A percentile compares a stretch with the other conserved stretches of the same genome.
Conservation (phyloP, 2,888 invertebrate genomes). For the Spilarctia lutea region DNA sequence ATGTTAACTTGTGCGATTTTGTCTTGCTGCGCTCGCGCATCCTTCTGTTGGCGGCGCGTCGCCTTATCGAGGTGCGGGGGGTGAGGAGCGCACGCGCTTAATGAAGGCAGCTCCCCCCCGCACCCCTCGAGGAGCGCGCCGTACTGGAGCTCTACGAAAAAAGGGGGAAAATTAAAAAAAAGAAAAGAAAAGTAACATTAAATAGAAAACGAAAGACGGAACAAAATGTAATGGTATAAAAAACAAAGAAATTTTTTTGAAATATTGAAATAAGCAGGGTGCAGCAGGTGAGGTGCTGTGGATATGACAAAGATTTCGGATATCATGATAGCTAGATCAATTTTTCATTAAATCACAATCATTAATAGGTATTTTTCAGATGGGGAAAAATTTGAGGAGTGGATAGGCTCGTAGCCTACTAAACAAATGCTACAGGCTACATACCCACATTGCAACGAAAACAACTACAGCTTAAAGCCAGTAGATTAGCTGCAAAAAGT, state of each 20-base stretch:
- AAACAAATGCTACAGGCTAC: too few species aligned
- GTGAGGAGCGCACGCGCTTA: constrained; percentile 82
- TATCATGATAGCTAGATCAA: too few species aligned
- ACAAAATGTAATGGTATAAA: not conserved
- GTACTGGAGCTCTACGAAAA: constrained; percentile 86
- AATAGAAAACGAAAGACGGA: constrained; percentile 35
- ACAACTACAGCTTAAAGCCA: not conserved
- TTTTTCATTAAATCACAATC: too few species aligned
- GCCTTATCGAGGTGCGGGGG: constrained; percentile 88
- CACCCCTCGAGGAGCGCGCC: constrained; percentile 84
- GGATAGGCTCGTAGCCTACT: too few species aligned
- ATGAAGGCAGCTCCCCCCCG: constrained; percentile 84
- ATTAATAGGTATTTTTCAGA: too few species aligned
- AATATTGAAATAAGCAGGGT: too few species aligned
- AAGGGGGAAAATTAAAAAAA: constrained; percentile 43
- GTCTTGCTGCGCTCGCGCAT: constrained; percentile 90
- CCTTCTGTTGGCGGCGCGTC: constrained; percentile 83
- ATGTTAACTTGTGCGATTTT: constrained; percentile 93
- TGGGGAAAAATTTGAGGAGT: too few species aligned
- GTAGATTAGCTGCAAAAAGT: not conserved
- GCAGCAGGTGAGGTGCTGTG: too few species aligned
- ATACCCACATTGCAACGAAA: too few species aligned
- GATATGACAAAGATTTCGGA: too few species aligned
- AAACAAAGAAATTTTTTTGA: not conserved
- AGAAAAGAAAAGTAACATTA: constrained; percentile 48